These are phyloP conservation scores for Pseudomyrmex flavicornis DNA, from an alignment of 1,140 invertebrate genomes.

Conservation along the genomic window DNA sequence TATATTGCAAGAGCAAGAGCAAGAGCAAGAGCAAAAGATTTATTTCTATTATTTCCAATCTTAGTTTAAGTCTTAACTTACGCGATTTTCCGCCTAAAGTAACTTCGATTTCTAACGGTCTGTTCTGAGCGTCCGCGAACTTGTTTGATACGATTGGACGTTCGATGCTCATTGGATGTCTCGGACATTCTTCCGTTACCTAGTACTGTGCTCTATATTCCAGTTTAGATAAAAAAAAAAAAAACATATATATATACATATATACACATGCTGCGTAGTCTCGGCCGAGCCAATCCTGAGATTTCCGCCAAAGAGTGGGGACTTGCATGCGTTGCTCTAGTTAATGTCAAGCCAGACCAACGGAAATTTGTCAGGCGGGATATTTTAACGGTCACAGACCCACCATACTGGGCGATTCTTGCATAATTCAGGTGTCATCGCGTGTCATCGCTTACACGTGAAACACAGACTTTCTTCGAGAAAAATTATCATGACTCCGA, in stretches of 20 bases:
- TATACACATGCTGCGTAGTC: background rate
- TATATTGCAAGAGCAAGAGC: too few relatives aligned
- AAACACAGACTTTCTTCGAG: background rate
- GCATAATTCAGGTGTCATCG: slow-evolving; percentile 27
- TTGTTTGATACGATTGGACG: slow-evolving; percentile 8
- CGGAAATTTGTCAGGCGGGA: slow-evolving; percentile 24
- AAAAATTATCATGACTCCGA: too few relatives aligned
- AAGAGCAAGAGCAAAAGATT: too few relatives aligned
- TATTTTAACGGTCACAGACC: slow-evolving; percentile 57
- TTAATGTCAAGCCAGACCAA: slow-evolving; percentile 56
- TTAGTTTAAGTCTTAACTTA: too few relatives aligned
- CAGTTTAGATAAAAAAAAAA: slow-evolving; percentile 51
- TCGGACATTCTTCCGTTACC: background rate
- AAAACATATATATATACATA: background rate
- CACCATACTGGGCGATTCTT: background rate
- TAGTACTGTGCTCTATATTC: background rate
- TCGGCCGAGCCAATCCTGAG: slow-evolving; percentile 20
- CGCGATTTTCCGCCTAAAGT: background rate
- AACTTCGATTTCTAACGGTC: background rate
- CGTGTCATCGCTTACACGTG: background rate
- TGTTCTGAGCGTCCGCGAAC: background rate
- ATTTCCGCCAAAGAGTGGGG: slow-evolving; percentile 41
- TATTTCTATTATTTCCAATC: too few relatives aligned
- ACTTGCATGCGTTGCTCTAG: slow-evolving; percentile 41
- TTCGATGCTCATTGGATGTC: background rate